These are phyloP conservation scores for Pycnonotus jocosus DNA, from an alignment of 2,113 vertebrate species.

Conservation along the genomic window DNA sequence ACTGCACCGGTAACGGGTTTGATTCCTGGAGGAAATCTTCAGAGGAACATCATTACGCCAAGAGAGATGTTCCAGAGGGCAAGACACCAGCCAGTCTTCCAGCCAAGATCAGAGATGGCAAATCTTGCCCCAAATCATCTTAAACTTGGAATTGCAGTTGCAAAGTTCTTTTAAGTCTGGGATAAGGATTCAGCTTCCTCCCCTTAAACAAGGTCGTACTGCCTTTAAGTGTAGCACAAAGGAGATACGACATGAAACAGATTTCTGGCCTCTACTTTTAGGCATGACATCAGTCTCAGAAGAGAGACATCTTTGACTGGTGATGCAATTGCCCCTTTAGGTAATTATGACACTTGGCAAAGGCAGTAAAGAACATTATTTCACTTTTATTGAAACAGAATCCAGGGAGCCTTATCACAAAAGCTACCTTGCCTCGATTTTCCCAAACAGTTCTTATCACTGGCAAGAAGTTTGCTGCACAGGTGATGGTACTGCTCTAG, in stretches of 20 bases:
- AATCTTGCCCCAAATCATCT: conserved; percentile 4
- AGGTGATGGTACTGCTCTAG: neutral
- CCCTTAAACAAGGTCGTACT: conserved; percentile 15
- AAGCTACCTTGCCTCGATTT: neutral
- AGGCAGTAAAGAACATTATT: neutral
- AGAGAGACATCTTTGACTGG: neutral
- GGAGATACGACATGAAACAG: neutral
- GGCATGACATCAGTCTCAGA: neutral
- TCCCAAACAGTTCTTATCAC: neutral
- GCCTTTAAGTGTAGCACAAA: conserved; percentile 32
- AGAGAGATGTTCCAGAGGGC: conserved; percentile 27
- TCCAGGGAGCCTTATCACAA: neutral
- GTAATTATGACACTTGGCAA: neutral
- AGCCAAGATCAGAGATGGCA: conserved; percentile 34
- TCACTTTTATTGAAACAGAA: neutral
- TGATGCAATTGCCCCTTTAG: neutral
- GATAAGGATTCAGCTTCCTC: conserved; percentile 14
- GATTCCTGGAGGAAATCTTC: neutral
- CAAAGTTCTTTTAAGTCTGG: conserved; percentile 25
- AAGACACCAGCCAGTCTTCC: conserved; percentile 40
- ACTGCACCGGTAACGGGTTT: neutral
- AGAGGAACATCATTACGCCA: neutral
- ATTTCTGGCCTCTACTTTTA: conserved; percentile 2
- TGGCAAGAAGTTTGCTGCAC: neutral
- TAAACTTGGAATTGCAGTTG: conserved; percentile 4